phyloP scores from a whole-genome alignment of 1,140 invertebrate species.

The Drosophila lacteicornis region DNA sequence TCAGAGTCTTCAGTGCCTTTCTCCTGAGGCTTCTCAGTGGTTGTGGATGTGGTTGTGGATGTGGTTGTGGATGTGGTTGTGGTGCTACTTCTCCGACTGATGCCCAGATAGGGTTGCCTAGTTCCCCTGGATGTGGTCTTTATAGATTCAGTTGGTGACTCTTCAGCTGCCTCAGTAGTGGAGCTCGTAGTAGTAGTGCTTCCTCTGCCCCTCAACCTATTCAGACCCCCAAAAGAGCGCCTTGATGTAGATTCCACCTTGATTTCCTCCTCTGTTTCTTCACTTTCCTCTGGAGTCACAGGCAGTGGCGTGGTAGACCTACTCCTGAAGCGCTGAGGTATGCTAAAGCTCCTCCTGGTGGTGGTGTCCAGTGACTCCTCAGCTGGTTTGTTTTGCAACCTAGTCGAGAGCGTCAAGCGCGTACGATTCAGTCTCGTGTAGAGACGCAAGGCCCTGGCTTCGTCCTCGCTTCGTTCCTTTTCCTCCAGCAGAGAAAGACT shows the following conservation, averaged over 20 bases:
- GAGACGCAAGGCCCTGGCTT: conserved; percentile 41
- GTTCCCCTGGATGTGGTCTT: conserved; percentile 1
- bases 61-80: conserved; percentile 28
- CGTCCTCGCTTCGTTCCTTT: conserved; percentile 19
- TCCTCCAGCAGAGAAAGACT: conserved; percentile 48
- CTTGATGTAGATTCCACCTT: conserved; percentile 24
- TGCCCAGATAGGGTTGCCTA: conserved; percentile 27
- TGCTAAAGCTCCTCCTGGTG: conserved; percentile 23
- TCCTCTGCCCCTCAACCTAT: conserved; percentile 24
- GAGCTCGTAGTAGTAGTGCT: conserved; percentile 13
- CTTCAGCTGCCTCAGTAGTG: background rate
- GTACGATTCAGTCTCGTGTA: conserved; percentile 54
- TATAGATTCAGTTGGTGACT: conserved; percentile 8
- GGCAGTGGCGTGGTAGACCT: conserved; percentile 22
- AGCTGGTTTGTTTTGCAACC: conserved; percentile 1
- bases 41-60: conserved; percentile 26
- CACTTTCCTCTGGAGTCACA: background rate
- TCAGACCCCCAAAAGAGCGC: conserved; percentile 12
- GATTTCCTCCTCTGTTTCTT: conserved; percentile 5
- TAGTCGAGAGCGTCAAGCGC: conserved; percentile 34
- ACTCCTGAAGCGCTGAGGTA: conserved; percentile 40
- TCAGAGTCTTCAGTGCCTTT: background rate
- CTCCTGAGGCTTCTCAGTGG: background rate
- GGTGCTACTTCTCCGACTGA: conserved; percentile 16
- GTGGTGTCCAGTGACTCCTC: conserved; percentile 11